Conservation (phyloP, 2,888 invertebrate species). For the Tromatobia lineatoria region DNA sequence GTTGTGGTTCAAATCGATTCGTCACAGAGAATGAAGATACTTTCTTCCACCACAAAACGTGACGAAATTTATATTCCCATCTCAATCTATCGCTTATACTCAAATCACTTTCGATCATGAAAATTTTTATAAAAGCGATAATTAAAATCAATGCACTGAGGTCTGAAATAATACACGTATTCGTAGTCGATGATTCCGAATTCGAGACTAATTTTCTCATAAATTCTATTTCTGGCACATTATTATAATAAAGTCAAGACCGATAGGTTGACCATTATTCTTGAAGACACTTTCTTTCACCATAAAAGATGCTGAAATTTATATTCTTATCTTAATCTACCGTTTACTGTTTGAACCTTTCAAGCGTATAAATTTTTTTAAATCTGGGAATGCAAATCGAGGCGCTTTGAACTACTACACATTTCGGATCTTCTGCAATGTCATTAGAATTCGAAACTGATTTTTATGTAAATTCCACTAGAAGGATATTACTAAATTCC, state of each 20-base stretch:
- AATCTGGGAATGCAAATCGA: neutral
- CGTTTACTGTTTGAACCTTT: neutral
- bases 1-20: constrained; percentile 30
- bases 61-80: neutral
- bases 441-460: neutral
- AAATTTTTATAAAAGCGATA: neutral
- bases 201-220: no score
- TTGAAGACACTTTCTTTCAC: neutral
- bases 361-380: neutral
- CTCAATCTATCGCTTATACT: neutral
- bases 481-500: neutral
- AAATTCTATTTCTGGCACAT: no score
- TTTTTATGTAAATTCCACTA: neutral
- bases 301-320: neutral
- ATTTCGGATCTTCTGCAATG: neutral
- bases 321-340: neutral
- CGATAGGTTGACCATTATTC: no score
- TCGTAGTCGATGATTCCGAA: neutral
- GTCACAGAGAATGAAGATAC: constrained; percentile 4
- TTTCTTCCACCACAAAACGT: constrained; percentile 4
- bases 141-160: neutral
- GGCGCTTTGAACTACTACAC: neutral
- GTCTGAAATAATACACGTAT: neutral
- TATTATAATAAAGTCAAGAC: no score
- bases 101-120: neutral